Evolutionary conservation across 2,113 vertebrate genomes (phyloP), one percentile per base, ranked within the genome.

Genomic region (Chlorocebus sabaeus): DNA sequence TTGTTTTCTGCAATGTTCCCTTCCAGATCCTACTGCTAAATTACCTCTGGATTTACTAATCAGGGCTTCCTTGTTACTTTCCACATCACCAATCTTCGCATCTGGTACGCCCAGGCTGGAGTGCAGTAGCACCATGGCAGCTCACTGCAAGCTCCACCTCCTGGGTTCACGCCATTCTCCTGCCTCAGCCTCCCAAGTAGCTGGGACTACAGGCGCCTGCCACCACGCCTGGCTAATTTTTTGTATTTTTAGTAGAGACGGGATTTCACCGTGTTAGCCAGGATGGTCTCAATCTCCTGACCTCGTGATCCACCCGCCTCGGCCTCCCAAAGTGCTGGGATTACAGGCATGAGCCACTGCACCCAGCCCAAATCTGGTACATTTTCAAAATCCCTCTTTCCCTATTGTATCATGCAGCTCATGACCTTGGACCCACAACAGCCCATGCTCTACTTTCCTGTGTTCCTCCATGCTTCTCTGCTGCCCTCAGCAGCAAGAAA

Each of bases 371-470:
- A 80, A 80, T 22, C 30, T 76, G 64, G 72, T 57, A 72, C 3
- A 48, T 81, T 96, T 95, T 89, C 48, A 57, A 72, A 68, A 48
- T 43, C 45, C n/a, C n/a, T 4, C 48, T 50, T 96, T 30, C 57
- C 14, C 12, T 84, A 81, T 94, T 79, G 11, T 68, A 35, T 43
- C 68, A 18, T 4, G 6, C 22, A 61, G 13, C 30, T 88, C 23
- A 9, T 43, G 70, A 78, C n/a, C 43, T 57, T 80, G 70, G 11
- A 67, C 8, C 23, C 72, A 35, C 35, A 30, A 78, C 0, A 1
- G 22, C 18, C 16, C 13, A 11, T 9, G 35, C n/a, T 81, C 17
- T 32, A 12, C 38, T 38, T 52, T 52, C 61, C 67, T 57, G 13
- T 35, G 75, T 68, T 52, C 38, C 20, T 25, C 43, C 25, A 38